Percentiles rank a stretch among this genome's conserved stretches.
These are phyloP conservation scores for Lagenorhynchus albirostris DNA, from an alignment of 2,113 vertebrate genomes.

Conservation along the genomic window DNA sequence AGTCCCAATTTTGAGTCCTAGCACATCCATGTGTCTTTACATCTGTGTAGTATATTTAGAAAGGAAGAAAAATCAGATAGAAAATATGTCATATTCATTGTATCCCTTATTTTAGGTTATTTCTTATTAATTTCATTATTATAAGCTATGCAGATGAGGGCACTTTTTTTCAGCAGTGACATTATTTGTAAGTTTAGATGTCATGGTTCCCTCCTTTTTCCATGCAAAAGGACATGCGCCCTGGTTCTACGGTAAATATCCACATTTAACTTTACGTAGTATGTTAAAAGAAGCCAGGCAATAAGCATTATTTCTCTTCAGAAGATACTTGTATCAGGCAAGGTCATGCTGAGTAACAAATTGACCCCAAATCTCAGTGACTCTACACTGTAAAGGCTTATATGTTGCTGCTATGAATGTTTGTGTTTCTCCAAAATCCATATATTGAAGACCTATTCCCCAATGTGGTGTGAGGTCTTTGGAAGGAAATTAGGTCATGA, in stretches of 20 bases:
- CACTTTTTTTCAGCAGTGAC: background rate
- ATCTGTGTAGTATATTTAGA: slow-evolving; percentile 72
- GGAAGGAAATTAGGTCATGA: background rate
- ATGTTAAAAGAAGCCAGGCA: background rate
- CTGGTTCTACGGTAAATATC: background rate
- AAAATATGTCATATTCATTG: slow-evolving; percentile 43
- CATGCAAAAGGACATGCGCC: background rate
- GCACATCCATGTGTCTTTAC: slow-evolving; percentile 70
- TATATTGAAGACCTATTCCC: background rate
- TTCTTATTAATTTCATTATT: slow-evolving; percentile 47
- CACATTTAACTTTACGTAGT: background rate
- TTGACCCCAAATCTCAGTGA: background rate
- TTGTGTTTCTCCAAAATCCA: background rate
- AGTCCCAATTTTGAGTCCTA: slow-evolving; percentile 53
- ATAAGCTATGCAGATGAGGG: background rate
- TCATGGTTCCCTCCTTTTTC: background rate
- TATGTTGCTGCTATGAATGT: background rate
- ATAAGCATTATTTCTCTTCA: background rate
- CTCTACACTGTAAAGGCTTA: background rate
- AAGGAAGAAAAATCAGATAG: slow-evolving; percentile 54
- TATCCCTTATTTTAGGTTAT: slow-evolving; percentile 2
- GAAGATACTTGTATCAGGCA: background rate
- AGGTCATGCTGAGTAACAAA: background rate
- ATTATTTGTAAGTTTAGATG: slow-evolving; percentile 21
- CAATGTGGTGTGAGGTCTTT: background rate